Conservation (phyloP, 1,140 invertebrate genomes). For the Drosophila tsacasi region DNA sequence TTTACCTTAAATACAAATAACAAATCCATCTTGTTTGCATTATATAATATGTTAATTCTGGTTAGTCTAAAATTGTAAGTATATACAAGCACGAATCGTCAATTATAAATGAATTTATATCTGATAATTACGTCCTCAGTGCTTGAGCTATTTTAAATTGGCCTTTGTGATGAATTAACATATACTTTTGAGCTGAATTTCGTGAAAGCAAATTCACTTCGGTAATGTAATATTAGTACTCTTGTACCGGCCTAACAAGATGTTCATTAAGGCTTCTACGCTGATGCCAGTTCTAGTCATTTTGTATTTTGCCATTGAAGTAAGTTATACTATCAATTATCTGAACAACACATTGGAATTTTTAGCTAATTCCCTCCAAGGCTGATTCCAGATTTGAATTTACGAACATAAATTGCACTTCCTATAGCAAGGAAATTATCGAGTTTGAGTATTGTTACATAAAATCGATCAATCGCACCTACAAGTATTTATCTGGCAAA, state of each 20-base stretch:
- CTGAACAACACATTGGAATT: not conserved
- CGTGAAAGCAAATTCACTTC: not conserved
- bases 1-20: not conserved
- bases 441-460: slow-evolving; percentile 21
- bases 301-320: not conserved
- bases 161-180: not conserved
- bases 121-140: not conserved
- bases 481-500: slow-evolving; percentile 16
- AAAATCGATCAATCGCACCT: slow-evolving; percentile 28
- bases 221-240: not conserved
- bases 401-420: slow-evolving; percentile 25
- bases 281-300: not conserved
- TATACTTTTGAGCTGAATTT: not conserved
- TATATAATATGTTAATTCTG: too few species aligned
- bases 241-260: not conserved
- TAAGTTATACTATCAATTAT: not conserved
- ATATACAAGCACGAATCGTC: not conserved
- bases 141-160: not conserved
- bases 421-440: not conserved
- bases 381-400: not conserved
- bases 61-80: not conserved
- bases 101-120: not conserved
- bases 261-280: not conserved
- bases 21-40: too few species aligned
- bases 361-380: not conserved